A percentile compares a stretch with the other conserved stretches of the same genome.
These are phyloP conservation scores for Lochmaea crataegi DNA, from an alignment of 2,888 invertebrate genomes.

Conservation along the genomic window DNA sequence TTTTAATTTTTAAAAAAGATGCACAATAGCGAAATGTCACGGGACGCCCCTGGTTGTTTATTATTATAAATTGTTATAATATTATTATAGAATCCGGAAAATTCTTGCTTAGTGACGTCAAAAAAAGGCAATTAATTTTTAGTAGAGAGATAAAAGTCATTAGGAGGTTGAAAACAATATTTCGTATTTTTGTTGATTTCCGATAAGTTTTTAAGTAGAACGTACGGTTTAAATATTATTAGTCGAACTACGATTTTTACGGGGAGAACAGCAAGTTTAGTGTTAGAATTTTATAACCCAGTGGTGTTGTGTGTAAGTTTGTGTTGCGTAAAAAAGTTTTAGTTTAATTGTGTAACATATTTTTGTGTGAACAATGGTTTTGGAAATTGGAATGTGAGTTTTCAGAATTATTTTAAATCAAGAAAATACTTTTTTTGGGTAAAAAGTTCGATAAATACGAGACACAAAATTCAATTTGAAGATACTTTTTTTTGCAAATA, in stretches of 20 bases:
- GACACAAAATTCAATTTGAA: neutral
- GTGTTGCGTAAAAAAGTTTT: neutral
- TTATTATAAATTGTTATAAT: neutral
- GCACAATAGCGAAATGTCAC: neutral
- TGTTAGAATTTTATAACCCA: neutral
- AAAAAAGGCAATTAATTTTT: conserved; percentile 13
- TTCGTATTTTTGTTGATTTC: neutral
- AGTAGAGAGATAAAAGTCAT: conserved; percentile 23
- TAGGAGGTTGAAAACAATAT: conserved; percentile 22
- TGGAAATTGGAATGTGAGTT: neutral
- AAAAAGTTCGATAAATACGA: neutral
- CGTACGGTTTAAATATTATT: neutral
- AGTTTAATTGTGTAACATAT: neutral
- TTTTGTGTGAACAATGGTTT: neutral
- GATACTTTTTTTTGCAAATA: no score
- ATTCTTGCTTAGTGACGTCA: conserved; percentile 19
- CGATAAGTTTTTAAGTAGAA: conserved; percentile 11
- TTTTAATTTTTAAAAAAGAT: no score
- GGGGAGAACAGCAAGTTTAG: neutral
- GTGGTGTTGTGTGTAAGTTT: neutral
- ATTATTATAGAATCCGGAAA: conserved; percentile 24
- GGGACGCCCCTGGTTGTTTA: neutral
- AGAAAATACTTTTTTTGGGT: neutral
- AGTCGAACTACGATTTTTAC: neutral
- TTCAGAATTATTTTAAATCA: neutral